These are phyloP conservation scores for Thomomys bottae DNA, from an alignment of 2,113 vertebrate species.

Conservation along the genomic window DNA sequence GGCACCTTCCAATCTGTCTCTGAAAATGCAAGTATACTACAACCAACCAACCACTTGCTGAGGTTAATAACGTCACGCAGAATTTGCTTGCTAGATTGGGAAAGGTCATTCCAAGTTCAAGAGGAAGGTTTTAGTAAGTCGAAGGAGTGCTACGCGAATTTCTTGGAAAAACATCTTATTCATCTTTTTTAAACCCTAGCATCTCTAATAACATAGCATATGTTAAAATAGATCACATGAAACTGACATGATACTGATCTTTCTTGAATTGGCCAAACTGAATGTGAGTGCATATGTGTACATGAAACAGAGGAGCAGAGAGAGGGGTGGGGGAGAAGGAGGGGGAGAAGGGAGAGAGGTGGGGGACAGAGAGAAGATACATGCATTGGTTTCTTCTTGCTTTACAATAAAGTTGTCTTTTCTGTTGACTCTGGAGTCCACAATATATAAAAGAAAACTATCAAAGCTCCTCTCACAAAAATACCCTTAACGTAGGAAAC, in stretches of 20 bases:
- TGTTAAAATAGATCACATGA: neutral
- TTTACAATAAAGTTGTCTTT: neutral
- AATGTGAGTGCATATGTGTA: neutral
- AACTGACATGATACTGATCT: neutral
- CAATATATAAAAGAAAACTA: neutral
- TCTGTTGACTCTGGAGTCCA: neutral
- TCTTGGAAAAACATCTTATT: neutral
- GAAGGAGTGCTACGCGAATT: neutral
- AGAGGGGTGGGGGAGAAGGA: too few species aligned
- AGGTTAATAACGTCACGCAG: neutral
- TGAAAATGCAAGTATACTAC: neutral
- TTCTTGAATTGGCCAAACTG: neutral
- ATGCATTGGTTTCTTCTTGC: neutral
- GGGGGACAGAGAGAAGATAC: neutral
- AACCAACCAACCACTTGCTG: neutral
- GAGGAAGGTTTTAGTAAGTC: neutral
- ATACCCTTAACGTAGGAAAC: neutral
- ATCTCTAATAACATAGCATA: neutral
- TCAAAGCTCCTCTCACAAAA: conserved; percentile 14
- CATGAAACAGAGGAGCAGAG: too few species aligned
- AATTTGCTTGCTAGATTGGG: neutral
- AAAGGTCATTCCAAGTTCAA: neutral
- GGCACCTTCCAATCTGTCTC: neutral
- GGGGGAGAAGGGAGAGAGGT: neutral
- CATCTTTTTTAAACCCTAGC: neutral